Evolutionary conservation across 2,888 invertebrate species (phyloP), one percentile per base, ranked within the genome.

Genomic region (Drosophila austrosaltans): DNA sequence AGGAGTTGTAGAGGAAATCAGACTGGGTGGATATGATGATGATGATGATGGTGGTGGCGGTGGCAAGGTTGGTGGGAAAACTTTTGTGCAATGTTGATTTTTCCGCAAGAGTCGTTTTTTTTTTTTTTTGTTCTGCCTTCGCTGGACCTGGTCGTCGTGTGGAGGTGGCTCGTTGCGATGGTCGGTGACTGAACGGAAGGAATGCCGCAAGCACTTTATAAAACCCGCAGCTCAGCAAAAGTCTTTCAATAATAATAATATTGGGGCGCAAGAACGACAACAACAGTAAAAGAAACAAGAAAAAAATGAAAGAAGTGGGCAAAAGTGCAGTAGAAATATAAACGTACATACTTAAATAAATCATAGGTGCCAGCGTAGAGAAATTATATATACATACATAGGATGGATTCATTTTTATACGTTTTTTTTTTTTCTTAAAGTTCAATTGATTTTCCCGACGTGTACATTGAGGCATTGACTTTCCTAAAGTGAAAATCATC

Each of bases 41-140:
- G 53, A 5, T 32, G 16, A 16, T 16, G 16, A 16, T 16, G 16
- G 16, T 16, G 16, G 16, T 16, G 16, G 16, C 16, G 63, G 54
- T 53, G 53, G 54, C 20, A 60, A 48, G 58, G 48, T 22, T 57
- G 48, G 62, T 22, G 65, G 65, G 40, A 76, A 84, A 85, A 85
- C 74, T 85, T 85, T 85, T 85, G 83, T 86, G 85, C 87, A 87
- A 83, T 87, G 85, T 86, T 86, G 85, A 86, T 86, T 86, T 86
- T 87, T 87, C 87, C 84, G 81, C 87, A 87, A 85, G 87, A 87
- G 72, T 83, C 83, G 83, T 82, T 83, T 82, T 85, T 36, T 32
- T 32, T 84, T 82, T 83, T 82, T 85, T 36, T 32, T 32, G 82
- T 79, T 82, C 67, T 63, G 62, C 58, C 42, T 56, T 61, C 54